phyloP scores from a whole-genome alignment of 64 coral and sea anemone species.

The Actinia equina region DNA sequence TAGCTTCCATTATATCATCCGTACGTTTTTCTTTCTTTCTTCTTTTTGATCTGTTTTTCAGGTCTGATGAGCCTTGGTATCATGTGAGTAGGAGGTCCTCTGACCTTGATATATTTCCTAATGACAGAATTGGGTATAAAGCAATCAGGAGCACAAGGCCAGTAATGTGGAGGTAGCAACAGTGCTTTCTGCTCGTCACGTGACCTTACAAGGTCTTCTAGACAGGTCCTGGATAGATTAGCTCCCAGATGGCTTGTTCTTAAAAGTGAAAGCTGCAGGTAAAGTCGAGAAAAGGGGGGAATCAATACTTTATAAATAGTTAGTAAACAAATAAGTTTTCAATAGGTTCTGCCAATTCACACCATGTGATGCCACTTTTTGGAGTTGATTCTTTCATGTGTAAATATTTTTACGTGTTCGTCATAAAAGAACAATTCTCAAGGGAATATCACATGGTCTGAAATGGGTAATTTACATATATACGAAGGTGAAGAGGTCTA shows the following conservation, averaged over 20 bases:
- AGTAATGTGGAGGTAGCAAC: slow-evolving; percentile 54
- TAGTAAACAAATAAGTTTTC: too few relatives aligned
- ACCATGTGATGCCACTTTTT: too few relatives aligned
- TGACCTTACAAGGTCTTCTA: background rate
- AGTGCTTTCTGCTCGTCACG: slow-evolving; percentile 1
- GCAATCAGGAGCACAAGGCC: slow-evolving; percentile 92
- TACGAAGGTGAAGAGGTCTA: too few relatives aligned
- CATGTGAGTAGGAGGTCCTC: slow-evolving; percentile 26
- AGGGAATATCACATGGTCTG: too few relatives aligned
- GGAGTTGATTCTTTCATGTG: too few relatives aligned
- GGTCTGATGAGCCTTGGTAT: slow-evolving; percentile 43
- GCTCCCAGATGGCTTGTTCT: background rate
- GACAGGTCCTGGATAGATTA: background rate
- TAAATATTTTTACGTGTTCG: too few relatives aligned
- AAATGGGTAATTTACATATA: too few relatives aligned
- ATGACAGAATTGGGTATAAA: slow-evolving; percentile 89
- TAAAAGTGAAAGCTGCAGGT: background rate
- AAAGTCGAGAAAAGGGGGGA: background rate
- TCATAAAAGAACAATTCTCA: too few relatives aligned
- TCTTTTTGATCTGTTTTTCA: slow-evolving; percentile 14
- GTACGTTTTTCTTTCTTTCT: background rate
- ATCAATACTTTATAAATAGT: too few relatives aligned
- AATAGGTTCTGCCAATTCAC: too few relatives aligned
- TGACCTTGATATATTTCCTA: slow-evolving; percentile 29
- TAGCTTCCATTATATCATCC: background rate